phyloP scores from a whole-genome alignment of 2,888 invertebrate species.

The Drosophila pseudotalamancana region DNA sequence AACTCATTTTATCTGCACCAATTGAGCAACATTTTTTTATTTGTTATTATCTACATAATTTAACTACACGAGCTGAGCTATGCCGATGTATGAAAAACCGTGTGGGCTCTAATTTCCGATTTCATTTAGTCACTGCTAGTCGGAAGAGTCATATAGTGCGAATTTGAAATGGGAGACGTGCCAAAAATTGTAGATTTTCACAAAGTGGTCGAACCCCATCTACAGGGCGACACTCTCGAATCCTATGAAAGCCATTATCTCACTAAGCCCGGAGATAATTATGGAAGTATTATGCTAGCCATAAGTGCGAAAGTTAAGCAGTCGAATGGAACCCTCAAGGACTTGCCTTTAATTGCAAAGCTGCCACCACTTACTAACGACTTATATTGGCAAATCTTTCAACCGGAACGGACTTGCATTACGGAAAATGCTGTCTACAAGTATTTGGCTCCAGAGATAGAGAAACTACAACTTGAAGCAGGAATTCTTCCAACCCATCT shows the following conservation, averaged over 20 bases:
- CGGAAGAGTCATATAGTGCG: conserved; percentile 3
- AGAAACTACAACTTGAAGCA: conserved; percentile 85
- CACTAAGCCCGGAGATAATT: conserved; percentile 87
- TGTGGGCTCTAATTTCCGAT: neutral
- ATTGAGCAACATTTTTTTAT: conserved; percentile 13
- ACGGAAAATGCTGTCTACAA: conserved; percentile 86
- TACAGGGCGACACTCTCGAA: conserved; percentile 76
- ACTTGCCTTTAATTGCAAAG: conserved; percentile 86
- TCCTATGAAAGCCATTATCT: conserved; percentile 83
- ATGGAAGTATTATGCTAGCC: conserved; percentile 86
- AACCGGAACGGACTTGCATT: conserved; percentile 86
- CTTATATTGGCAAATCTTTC: conserved; percentile 85
- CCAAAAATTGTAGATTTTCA: conserved; percentile 78
- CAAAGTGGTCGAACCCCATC: conserved; percentile 72
- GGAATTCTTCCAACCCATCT: conserved; percentile 83
- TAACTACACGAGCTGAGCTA: conserved; percentile 7
- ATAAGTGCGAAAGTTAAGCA: conserved; percentile 80
- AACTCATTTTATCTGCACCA: conserved; percentile 44
- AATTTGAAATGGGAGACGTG: conserved; percentile 63
- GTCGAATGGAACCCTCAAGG: conserved; percentile 68
- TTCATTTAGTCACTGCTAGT: conserved; percentile 29
- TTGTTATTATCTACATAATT: conserved; percentile 23
- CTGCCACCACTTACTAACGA: conserved; percentile 86
- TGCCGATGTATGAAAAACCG: conserved; percentile 43
- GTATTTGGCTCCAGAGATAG: conserved; percentile 85